phyloP scores from a whole-genome alignment of 2,113 vertebrate species.

The Bufo bufo region DNA sequence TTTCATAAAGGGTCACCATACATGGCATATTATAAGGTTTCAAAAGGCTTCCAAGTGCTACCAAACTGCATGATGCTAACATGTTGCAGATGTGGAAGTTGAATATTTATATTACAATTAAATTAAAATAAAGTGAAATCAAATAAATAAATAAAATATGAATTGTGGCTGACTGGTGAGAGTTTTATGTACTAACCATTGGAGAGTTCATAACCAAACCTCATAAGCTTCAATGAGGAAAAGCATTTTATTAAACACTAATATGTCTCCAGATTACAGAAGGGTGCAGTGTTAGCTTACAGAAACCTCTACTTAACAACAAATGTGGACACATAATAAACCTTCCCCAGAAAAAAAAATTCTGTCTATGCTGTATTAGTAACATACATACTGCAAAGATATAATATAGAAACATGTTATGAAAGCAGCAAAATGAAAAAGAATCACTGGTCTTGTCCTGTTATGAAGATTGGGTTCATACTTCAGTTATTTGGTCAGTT shows the following conservation, averaged over 20 bases:
- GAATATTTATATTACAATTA: slow-evolving; percentile 5
- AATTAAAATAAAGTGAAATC: neutral
- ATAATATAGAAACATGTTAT: neutral
- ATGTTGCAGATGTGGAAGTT: neutral
- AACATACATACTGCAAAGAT: neutral
- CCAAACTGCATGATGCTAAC: neutral
- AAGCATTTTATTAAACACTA: neutral
- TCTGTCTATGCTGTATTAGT: neutral
- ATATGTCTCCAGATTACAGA: neutral
- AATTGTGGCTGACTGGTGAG: neutral
- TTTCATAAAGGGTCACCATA: too few relatives aligned
- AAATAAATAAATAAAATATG: neutral
- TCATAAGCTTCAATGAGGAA: neutral
- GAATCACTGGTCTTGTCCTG: too few relatives aligned
- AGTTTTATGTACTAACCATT: neutral
- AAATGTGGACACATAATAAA: neutral
- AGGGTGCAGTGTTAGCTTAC: neutral
- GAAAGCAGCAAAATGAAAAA: too few relatives aligned
- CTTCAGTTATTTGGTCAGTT: too few relatives aligned
- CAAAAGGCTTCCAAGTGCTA: too few relatives aligned
- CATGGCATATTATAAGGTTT: neutral
- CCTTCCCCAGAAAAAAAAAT: neutral
- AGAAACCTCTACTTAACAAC: neutral
- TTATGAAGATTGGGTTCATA: too few relatives aligned
- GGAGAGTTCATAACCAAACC: neutral